A percentile compares a stretch with the other conserved stretches of the same genome.
Conservation (phyloP, 2,113 vertebrate species). For the Anoura caudifer region DNA sequence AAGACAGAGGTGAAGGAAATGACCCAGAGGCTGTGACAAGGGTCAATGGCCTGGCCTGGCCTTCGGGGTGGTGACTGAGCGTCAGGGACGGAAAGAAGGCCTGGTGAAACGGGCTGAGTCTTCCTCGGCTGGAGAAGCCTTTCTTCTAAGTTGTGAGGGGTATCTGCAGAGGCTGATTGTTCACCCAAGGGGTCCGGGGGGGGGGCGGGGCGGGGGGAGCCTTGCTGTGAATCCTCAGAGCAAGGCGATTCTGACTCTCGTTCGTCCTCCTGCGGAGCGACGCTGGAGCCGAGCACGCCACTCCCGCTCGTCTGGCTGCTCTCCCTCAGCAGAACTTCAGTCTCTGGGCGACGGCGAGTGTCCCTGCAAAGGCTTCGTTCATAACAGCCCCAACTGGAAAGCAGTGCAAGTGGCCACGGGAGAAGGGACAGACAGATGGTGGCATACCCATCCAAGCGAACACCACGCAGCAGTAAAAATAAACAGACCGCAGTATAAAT, state of each 20-base stretch:
- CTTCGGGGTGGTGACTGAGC: neutral
- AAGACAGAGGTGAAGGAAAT: neutral
- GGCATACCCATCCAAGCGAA: neutral
- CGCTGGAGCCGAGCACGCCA: neutral
- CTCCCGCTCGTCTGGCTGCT: neutral
- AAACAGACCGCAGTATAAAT: neutral
- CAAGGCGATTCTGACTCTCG: neutral
- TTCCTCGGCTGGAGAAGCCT: neutral
- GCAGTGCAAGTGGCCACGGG: no score
- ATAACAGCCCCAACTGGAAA: neutral
- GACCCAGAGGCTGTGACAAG: neutral
- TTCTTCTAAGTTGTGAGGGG: neutral
- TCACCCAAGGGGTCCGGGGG: neutral
- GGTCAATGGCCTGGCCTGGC: neutral
- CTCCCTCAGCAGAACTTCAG: neutral
- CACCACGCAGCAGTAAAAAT: neutral
- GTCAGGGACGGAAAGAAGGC: neutral
- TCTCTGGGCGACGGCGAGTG: neutral
- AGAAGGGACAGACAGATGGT: neutral
- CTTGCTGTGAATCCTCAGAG: neutral
- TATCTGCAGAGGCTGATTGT: neutral
- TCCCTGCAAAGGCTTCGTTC: neutral
- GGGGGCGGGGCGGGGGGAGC: neutral
- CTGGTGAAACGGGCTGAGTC: neutral
- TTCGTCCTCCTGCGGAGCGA: neutral